Conservation (phyloP, 2,797 vertebrate species). For the Pangasius larnaudii region DNA sequence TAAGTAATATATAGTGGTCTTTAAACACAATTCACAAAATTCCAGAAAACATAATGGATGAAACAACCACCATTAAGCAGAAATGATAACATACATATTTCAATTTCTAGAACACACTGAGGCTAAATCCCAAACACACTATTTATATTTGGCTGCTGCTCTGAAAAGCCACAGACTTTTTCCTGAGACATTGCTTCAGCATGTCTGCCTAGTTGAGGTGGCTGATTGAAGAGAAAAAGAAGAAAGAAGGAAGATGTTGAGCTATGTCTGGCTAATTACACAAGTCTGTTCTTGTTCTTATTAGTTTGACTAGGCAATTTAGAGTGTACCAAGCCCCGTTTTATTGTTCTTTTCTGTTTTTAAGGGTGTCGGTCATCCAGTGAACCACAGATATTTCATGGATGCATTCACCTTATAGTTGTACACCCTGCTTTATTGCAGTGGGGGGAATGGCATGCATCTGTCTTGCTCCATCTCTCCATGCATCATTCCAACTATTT, state of each 20-base stretch:
- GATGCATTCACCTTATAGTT: constrained; percentile 32
- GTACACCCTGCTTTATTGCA: constrained; percentile 18
- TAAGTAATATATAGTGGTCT: neutral
- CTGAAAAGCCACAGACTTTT: constrained; percentile 67
- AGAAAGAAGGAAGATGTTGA: constrained; percentile 29
- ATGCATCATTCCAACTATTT: constrained; percentile 14
- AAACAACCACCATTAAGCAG: constrained; percentile 45
- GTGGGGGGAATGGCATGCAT: neutral
- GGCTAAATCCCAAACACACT: constrained; percentile 50
- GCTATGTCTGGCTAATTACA: constrained; percentile 69
- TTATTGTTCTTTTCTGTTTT: constrained; percentile 33
- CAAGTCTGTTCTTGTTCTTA: constrained; percentile 55
- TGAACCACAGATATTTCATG: constrained; percentile 18
- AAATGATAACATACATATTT: constrained; percentile 41
- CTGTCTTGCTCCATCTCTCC: constrained; percentile 29
- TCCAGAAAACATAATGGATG: neutral
- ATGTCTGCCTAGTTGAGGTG: constrained; percentile 62
- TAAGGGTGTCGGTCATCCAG: neutral
- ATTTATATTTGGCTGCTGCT: constrained; percentile 61
- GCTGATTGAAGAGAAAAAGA: constrained; percentile 60
- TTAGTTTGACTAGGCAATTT: constrained; percentile 57
- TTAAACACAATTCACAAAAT: neutral
- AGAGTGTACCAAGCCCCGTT: constrained; percentile 47
- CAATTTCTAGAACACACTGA: constrained; percentile 38
- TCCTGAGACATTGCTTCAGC: constrained; percentile 65